Evolutionary conservation across 2,113 vertebrate genomes (phyloP), one percentile per base, ranked within the genome.

Genomic region (Antennarius striatus): DNA sequence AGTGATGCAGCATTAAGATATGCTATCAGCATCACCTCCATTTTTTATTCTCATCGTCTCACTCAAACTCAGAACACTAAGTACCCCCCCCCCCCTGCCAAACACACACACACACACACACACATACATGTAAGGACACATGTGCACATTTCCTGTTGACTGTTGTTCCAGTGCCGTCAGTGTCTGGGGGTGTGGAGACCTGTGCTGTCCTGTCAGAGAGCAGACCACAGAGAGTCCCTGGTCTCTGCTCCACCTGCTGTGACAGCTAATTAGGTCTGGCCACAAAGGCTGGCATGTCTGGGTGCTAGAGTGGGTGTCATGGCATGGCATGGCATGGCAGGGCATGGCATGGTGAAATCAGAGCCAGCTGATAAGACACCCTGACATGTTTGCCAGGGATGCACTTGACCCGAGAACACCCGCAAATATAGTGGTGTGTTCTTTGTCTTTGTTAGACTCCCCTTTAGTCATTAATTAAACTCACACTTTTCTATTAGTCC

Each of bases 241-340:
- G 78, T 84, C 71, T 64, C 79, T 73, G 81, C 77, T 83, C 84
- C 84, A 86, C 90, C 86, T 88, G 89, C 85, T 84, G 88, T 86
- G 91, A 88, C 89, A 91, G 87, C 88, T 91, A 90, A 92, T 92
- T 91, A 92, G 80, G 77, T 79, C 69, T 68, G 71, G 71, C 83
- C 83, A 81, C 73, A 79, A 71, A 78, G 61, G 71, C 77, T 63
- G 68, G 68, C 66, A 68, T 85, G 86, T 86, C 85, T 84, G 78
- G 76, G 80, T 71, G 75, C 85, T 81, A 77, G 86, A 86, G 81
- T 77, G 74, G 73, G 79, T 60, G 58, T 61, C 67, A 79, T 50
- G 77, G 82, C 80, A 81, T 47, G 77, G 71, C 74, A 79, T 39
- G 42, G 80, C 54, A 79, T 73, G 68, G 75, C 70, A 69, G 42